Percentiles rank a stretch among this genome's conserved stretches.
Evolutionary conservation across 2,888 invertebrate genomes (phyloP).

Genomic region (Heliconius hortense): DNA sequence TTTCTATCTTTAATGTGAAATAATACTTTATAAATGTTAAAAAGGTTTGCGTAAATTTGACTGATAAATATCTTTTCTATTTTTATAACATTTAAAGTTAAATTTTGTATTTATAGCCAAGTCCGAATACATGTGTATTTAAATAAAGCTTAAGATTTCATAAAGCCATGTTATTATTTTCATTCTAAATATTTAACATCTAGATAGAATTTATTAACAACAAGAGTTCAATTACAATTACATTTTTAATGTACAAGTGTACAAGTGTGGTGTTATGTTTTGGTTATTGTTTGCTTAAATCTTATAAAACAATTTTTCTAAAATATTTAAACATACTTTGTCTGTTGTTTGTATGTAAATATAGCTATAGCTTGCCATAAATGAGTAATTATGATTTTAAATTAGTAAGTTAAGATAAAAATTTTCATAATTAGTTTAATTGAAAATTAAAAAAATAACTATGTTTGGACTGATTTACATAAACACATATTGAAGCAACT

Average conservation of each 20-base stretch:
- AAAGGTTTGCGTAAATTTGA: conserved; percentile 23
- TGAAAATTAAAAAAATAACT: too few relatives aligned
- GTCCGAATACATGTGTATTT: not conserved
- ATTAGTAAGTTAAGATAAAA: not conserved
- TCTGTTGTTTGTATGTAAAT: not conserved
- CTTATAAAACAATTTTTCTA: too few relatives aligned
- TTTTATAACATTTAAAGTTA: conserved; percentile 33
- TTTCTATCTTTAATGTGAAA: too few relatives aligned
- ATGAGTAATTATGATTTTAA: not conserved
- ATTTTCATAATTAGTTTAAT: not conserved
- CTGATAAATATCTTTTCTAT: conserved; percentile 40
- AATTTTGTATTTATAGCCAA: conserved; percentile 22
- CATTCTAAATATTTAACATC: not conserved
- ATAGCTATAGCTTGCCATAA: not conserved
- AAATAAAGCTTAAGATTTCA: conserved; percentile 6
- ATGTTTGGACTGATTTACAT: too few relatives aligned
- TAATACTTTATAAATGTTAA: too few relatives aligned
- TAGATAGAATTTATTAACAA: not conserved
- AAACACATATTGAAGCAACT: too few relatives aligned
- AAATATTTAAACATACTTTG: not conserved
- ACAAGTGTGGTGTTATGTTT: not conserved
- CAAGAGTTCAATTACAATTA: not conserved
- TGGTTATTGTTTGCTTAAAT: not conserved
- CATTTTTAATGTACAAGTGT: conserved; percentile 13
- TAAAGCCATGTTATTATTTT: conserved; percentile 1